Conservation (phyloP, 1,140 invertebrate species). For the Drosophila mayri region DNA sequence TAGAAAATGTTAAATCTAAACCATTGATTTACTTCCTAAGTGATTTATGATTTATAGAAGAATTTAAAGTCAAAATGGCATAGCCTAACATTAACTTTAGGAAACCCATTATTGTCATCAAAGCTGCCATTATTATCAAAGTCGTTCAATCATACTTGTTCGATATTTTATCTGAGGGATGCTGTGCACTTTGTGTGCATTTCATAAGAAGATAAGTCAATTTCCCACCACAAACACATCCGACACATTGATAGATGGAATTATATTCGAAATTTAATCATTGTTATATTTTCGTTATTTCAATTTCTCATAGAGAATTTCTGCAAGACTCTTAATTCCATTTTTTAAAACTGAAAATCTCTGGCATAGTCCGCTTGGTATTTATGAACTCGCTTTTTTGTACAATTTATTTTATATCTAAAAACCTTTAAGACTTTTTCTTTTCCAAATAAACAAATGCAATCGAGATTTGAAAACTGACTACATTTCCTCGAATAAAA, state of each 20-base stretch:
- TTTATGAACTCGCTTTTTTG: not conserved
- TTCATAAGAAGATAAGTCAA: constrained; percentile 19
- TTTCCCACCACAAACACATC: constrained; percentile 20
- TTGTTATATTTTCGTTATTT: too few species aligned
- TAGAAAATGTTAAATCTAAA: too few species aligned
- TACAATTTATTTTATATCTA: not conserved
- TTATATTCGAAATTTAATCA: constrained; percentile 7
- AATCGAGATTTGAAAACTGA: not conserved
- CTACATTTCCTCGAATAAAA: not conserved
- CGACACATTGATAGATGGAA: constrained; percentile 28
- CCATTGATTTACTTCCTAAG: not conserved
- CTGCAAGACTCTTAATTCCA: not conserved
- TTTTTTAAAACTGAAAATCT: not conserved
- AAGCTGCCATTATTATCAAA: not conserved
- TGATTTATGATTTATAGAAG: constrained; percentile 20
- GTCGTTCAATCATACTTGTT: constrained; percentile 1
- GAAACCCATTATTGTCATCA: constrained; percentile 2
- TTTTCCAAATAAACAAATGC: too few species aligned
- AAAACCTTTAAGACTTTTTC: not conserved
- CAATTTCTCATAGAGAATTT: not conserved
- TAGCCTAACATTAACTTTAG: constrained; percentile 2
- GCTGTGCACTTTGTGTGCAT: not conserved
- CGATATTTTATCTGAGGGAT: constrained; percentile 5
- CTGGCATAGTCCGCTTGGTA: not conserved
- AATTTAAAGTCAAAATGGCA: constrained; percentile 29